Evolutionary conservation across 2,888 invertebrate species (phyloP), one percentile per base, ranked within the genome.

Genomic region (Thera britannica): DNA sequence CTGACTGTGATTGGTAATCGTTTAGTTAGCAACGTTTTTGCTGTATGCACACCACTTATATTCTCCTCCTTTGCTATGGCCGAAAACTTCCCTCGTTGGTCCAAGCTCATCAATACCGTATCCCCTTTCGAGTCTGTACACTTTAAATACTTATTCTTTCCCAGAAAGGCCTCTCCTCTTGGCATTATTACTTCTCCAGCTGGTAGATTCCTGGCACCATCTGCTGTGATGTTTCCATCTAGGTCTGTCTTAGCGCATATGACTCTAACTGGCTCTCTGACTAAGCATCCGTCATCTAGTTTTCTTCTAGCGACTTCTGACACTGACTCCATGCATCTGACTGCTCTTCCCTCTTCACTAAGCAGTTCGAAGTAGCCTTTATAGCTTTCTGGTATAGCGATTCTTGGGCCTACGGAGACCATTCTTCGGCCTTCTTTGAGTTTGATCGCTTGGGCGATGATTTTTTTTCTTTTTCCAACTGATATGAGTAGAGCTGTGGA

Each of bases 21-120:
- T 89, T 98, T 99, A 75, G 97, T 96, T 65, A 98, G 92, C 75
- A 99, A 94, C 80, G 98, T 98, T 83, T 97, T 96, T 12, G 98
- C 97, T 73, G 97, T 97, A 88, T 99, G 98, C 23, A 98, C 98
- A 35, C 98, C 98, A 84, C 98, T 97, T 74, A 99, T 98, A 90
- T 98, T 98, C 82, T 98, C 98, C 88, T 98, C 97, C 82, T 97
- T 96, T 71, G 98, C 98, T 65, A 99, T 94, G 58, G 98, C 97
- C 79, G 98, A 98, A 92, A 99, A 98, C 82, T 97, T 96, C 49
- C 98, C 98, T 84, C 97, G 96, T 88, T 98, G 97, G 83, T 98
- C 98, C 85, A 97, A 94, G 71, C 97, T 96, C 75, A 98, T 92
- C 80, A 97, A 95, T 44, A 98, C 94, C 77, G 95, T 96, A 83